Conservation (phyloP, 2,113 vertebrate species). For the Onychostoma macrolepis region DNA sequence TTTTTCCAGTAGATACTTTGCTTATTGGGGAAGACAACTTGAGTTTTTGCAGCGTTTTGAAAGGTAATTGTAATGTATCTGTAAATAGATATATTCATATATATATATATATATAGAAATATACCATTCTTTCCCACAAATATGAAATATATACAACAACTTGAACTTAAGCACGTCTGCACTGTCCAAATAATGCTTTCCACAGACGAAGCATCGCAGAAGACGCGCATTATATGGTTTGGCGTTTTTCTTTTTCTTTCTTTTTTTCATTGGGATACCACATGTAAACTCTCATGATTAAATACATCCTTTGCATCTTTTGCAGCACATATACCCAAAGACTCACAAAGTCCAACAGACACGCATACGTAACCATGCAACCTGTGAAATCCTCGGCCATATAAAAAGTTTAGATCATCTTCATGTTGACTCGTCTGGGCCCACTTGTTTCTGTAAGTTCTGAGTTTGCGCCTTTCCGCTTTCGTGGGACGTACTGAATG, state of each 20-base stretch:
- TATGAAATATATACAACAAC: constrained; percentile 55
- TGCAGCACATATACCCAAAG: constrained; percentile 77
- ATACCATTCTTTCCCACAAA: constrained; percentile 55
- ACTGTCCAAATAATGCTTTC: constrained; percentile 48
- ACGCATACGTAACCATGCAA: constrained; percentile 56
- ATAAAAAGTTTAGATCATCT: constrained; percentile 88
- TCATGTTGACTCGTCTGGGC: constrained; percentile 97
- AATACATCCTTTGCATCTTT: constrained; percentile 60
- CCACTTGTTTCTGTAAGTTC: constrained; percentile 83
- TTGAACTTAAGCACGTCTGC: constrained; percentile 42
- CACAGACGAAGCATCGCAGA: constrained; percentile 50
- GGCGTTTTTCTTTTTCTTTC: background rate
- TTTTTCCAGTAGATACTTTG: constrained; percentile 60
- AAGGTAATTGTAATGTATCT: constrained; percentile 49
- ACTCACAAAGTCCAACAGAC: constrained; percentile 60
- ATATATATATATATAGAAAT: constrained; percentile 54
- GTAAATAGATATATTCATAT: constrained; percentile 55
- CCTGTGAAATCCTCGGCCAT: background rate
- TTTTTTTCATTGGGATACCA: constrained; percentile 44
- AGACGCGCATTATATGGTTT: constrained; percentile 39
- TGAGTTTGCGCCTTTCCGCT: constrained; percentile 86
- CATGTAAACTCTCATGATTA: constrained; percentile 50
- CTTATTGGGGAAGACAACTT: constrained; percentile 60
- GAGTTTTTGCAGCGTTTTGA: constrained; percentile 61
- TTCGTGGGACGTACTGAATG: constrained; percentile 94